Evolutionary conservation across 2,797 vertebrate species (phyloP), one percentile per base, ranked within the genome.

Genomic region (Spinus olivaceus): DNA sequence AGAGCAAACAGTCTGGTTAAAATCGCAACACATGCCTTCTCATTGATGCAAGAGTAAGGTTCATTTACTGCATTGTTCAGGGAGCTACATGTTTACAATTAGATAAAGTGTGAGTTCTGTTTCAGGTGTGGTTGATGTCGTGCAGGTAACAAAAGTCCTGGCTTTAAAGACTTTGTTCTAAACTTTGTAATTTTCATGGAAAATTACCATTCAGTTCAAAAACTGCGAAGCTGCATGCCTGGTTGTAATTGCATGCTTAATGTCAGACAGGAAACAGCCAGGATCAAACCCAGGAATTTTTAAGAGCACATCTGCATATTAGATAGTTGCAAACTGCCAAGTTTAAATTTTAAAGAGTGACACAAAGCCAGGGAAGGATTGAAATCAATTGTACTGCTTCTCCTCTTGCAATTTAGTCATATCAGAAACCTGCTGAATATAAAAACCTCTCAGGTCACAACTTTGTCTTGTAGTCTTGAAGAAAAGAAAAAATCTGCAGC

Each of bases 281-380:
- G 65, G 79, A 94, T 95, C 89, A 96, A 96, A 94, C 54, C 25
- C 59, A 89, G 92, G 88, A 95, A 91, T 96, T 94, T 86, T 89
- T 83, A 93, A 95, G 85, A 89, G 84, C 66, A 90, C 73, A 81
- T 92, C 89, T 96, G 93, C 81, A 74, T 95, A 56, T 78, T 90
- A 86, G 74, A 78, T 92, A 90, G 57, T 27, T 94, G 44, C 44
- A 79, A 81, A 88, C 54, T 60, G 87, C 67, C 85, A 86, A 69
- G 72, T 84, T 63, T 86, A 41, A 94, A 73, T 91, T 53, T n/a
- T 57, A 47, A 67, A 80, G n/a, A 65, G 54, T 70, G 33, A 78
- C 46, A 65, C 12, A 63, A 78, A 90, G 46, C 61, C 72, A 71
- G 46, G 44, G 59, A 88, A 69, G 7, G 30, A 53, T 83, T 63